These are phyloP conservation scores for Amblyopsis rosae DNA, from an alignment of 2,113 vertebrate species.

Conservation along the genomic window DNA sequence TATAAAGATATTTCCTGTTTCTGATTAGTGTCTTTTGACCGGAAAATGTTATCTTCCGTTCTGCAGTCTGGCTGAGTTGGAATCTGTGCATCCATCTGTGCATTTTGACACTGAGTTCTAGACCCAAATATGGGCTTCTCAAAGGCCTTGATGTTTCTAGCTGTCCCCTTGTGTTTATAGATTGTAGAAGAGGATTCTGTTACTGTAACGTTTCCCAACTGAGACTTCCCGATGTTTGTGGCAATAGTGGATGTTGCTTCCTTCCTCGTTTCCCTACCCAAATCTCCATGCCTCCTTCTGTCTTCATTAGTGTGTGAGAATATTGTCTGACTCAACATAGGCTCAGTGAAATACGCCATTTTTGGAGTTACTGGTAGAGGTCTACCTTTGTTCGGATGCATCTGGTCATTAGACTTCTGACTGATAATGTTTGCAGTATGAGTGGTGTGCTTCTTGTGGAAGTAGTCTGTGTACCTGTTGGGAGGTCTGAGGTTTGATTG, in stretches of 20 bases:
- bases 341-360: conserved; percentile 15
- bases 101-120: conserved; percentile 16
- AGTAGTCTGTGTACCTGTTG: conserved; percentile 27
- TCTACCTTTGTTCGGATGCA: conserved; percentile 19
- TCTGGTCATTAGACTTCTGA: conserved; percentile 14
- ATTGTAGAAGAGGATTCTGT: conserved; percentile 8
- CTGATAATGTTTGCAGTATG: conserved; percentile 17
- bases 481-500: conserved; percentile 27
- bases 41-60: conserved; percentile 46
- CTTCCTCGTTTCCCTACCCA: background rate
- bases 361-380: background rate
- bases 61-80: conserved; percentile 26
- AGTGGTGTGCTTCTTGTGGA: conserved; percentile 13
- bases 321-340: background rate
- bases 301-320: conserved; percentile 16
- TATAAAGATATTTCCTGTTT: conserved; percentile 5
- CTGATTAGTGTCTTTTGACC: conserved; percentile 35
- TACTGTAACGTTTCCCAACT: conserved; percentile 19
- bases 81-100: conserved; percentile 18
- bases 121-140: conserved; percentile 31
- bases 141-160: conserved; percentile 17
- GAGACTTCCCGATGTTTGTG: conserved; percentile 5
- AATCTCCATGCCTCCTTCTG: conserved; percentile 21
- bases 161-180: conserved; percentile 9
- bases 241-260: conserved; percentile 13